These are phyloP conservation scores for Oryctolagus cuniculus DNA, from an alignment of 2,113 vertebrate genomes.

Conservation along the genomic window DNA sequence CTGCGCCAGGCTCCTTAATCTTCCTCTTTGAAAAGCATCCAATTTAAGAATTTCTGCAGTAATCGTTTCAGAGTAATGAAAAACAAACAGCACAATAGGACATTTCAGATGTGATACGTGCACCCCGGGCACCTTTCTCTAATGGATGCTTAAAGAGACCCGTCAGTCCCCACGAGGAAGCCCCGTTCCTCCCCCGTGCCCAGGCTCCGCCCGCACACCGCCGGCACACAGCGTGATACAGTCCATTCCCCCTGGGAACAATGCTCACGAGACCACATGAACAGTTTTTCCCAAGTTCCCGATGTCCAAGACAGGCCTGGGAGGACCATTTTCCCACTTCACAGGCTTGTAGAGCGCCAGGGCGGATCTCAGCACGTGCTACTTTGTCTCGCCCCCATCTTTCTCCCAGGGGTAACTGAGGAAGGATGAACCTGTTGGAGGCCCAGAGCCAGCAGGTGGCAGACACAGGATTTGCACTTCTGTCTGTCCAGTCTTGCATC, in stretches of 20 bases:
- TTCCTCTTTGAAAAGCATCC: constrained; percentile 81
- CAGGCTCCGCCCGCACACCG: not conserved
- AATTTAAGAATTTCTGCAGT: constrained; percentile 82
- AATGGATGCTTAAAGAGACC: not conserved
- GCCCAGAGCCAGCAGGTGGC: not conserved
- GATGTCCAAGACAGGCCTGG: not conserved
- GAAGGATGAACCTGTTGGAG: not conserved
- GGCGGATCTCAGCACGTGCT: accelerated
- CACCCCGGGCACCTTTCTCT: constrained; percentile 52
- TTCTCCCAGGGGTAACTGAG: not conserved
- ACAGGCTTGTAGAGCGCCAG: not conserved
- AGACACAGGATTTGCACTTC: not conserved
- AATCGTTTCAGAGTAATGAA: constrained; percentile 78
- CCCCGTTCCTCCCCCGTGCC: constrained; percentile 55
- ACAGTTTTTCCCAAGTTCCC: not conserved
- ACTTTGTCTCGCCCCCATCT: not conserved
- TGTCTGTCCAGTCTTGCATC: not conserved
- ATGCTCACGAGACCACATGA: not conserved
- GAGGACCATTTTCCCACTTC: not conserved
- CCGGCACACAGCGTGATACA: not conserved
- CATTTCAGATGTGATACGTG: constrained; percentile 68
- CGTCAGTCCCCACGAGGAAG: constrained; percentile 67
- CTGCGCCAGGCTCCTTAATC: constrained; percentile 69
- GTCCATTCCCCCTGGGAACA: constrained; percentile 37
- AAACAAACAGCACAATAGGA: constrained; percentile 84